These are phyloP conservation scores for Phocides pigmalion DNA, from an alignment of 1,140 invertebrate genomes.

Conservation along the genomic window DNA sequence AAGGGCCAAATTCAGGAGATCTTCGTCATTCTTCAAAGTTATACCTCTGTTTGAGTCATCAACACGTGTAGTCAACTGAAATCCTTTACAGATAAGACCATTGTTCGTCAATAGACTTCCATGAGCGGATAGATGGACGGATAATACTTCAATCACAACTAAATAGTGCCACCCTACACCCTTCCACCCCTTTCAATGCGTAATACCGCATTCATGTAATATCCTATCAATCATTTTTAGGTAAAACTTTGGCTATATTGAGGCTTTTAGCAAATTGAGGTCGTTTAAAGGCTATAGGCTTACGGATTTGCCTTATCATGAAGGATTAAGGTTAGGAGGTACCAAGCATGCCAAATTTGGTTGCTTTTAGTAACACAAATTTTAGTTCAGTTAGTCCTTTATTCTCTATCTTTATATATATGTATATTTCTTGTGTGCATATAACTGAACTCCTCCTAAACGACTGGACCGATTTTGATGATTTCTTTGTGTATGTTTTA, in stretches of 20 bases:
- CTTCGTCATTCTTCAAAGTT: too few relatives aligned
- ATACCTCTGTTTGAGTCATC: too few relatives aligned
- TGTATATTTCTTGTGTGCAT: too few relatives aligned
- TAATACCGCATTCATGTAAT: slow-evolving; percentile 3
- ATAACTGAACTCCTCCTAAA: too few relatives aligned
- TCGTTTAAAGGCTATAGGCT: slow-evolving; percentile 4
- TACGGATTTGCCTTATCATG: slow-evolving; percentile 9
- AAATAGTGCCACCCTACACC: background rate
- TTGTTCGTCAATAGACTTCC: too few relatives aligned
- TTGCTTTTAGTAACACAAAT: background rate
- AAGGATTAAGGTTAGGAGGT: background rate
- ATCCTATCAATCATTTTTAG: slow-evolving; percentile 14
- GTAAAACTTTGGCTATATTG: slow-evolving; percentile 4
- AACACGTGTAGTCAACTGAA: too few relatives aligned
- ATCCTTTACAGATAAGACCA: too few relatives aligned
- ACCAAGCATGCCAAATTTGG: background rate
- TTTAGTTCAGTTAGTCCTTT: too few relatives aligned
- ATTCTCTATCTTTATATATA: background rate
- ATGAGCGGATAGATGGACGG: too few relatives aligned
- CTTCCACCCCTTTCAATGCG: background rate
- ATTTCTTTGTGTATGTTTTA: too few relatives aligned
- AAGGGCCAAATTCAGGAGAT: too few relatives aligned
- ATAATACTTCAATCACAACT: background rate
- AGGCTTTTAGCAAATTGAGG: slow-evolving; percentile 12
- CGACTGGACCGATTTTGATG: too few relatives aligned